A percentile compares a stretch with the other conserved stretches of the same genome.
Conservation (phyloP, 2,888 invertebrate species). For the Drosophila sordidula region DNA sequence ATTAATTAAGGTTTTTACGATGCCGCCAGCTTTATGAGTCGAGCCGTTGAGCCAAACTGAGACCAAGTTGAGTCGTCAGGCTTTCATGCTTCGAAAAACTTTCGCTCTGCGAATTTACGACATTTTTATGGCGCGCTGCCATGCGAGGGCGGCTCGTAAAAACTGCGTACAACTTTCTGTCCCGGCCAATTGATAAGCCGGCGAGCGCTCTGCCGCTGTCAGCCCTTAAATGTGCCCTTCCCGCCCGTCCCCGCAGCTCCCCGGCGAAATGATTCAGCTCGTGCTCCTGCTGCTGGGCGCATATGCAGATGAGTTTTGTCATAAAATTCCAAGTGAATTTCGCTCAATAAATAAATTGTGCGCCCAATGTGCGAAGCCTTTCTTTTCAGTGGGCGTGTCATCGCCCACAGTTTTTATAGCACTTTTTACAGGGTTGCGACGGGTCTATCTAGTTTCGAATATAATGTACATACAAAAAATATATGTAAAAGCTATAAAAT, state of each 20-base stretch:
- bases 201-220: slow-evolving; percentile 6
- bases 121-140: slow-evolving; percentile 82
- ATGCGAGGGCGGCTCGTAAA: slow-evolving; percentile 74
- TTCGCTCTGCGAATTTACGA: slow-evolving; percentile 80
- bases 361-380: slow-evolving; percentile 65
- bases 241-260: not conserved
- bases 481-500: not conserved
- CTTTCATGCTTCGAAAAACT: slow-evolving; percentile 62
- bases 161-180: slow-evolving; percentile 72
- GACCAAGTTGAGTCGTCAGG: slow-evolving; percentile 40
- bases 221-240: slow-evolving; percentile 7
- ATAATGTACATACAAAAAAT: not conserved
- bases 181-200: slow-evolving; percentile 58
- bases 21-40: slow-evolving; percentile 63
- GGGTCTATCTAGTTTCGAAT: slow-evolving; percentile 8
- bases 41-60: slow-evolving; percentile 35
- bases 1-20: slow-evolving; percentile 79
- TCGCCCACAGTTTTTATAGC: slow-evolving; percentile 32
- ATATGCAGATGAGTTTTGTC: slow-evolving; percentile 74
- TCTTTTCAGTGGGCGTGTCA: slow-evolving; percentile 25
- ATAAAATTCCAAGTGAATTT: slow-evolving; percentile 54
- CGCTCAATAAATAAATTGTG: slow-evolving; percentile 69
- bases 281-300: slow-evolving; percentile 35
- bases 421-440: slow-evolving; percentile 1
- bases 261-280: slow-evolving; percentile 25